Conservation (phyloP, 2,888 invertebrate species). For the Campopleginae sp. region DNA sequence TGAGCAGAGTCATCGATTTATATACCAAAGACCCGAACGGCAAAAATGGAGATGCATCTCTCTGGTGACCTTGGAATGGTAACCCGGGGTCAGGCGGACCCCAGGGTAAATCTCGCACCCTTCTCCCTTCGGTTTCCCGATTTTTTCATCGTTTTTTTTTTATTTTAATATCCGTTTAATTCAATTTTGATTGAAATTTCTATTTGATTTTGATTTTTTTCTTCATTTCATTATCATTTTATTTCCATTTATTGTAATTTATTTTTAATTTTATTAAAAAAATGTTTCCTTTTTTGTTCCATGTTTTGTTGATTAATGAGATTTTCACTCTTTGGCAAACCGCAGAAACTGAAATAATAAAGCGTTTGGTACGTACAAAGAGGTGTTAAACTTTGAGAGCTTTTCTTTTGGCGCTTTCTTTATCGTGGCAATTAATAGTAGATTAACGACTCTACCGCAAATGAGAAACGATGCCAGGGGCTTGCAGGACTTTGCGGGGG, state of each 20-base stretch:
- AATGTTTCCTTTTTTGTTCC: too few relatives aligned
- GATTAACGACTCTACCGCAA: slow-evolving; percentile 77
- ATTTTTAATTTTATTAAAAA: too few relatives aligned
- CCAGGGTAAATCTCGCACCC: too few relatives aligned
- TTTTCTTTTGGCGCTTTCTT: slow-evolving; percentile 75
- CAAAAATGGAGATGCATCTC: not conserved
- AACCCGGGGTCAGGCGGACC: too few relatives aligned
- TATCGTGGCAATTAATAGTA: slow-evolving; percentile 83
- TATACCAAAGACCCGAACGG: not conserved
- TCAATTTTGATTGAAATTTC: too few relatives aligned
- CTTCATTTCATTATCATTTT: too few relatives aligned
- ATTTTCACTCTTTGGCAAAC: not conserved
- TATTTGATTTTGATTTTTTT: too few relatives aligned
- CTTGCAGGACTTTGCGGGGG: slow-evolving; percentile 26
- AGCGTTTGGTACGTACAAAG: slow-evolving; percentile 14
- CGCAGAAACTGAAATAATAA: slow-evolving; percentile 4
- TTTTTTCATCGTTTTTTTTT: too few relatives aligned
- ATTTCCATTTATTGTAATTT: not conserved
- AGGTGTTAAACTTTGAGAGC: slow-evolving; percentile 66
- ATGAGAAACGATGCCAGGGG: slow-evolving; percentile 39
- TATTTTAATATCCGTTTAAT: too few relatives aligned
- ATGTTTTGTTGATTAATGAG: not conserved
- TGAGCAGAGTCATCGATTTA: not conserved
- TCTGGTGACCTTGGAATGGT: too few relatives aligned
- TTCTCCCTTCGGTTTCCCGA: too few relatives aligned